Base-by-base conservation (phyloP, 2,113 vertebrate species). In the Erythrocebus patas region DNA sequence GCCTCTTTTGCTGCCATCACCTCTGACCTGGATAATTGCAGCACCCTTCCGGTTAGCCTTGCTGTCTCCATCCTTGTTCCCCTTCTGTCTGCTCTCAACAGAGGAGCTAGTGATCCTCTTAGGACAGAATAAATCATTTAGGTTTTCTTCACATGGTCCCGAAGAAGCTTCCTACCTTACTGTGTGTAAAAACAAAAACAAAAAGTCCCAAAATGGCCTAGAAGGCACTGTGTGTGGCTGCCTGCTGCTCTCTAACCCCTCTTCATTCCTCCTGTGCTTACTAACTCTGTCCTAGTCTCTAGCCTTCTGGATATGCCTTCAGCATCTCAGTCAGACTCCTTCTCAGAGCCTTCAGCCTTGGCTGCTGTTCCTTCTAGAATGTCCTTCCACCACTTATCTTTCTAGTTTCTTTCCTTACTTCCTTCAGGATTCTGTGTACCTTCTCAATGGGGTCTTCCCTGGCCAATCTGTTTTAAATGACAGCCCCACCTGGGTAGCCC, bases 151-250 rank as follows among this genome's bases (percentile, higher is more conserved):
- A 83, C 35, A 35, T 70, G 40, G 68, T 38, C 45, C 7, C 43
- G 50, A 57, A 11, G 25, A 48, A 13, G 18, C 91, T 78, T 91
- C 43, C 43, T 40, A 5, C 50, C 35, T 68, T n/a, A 23, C 9
- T 75, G 38, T 9, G 10, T 61, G 18, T 79, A 8, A 80, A 55
- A 72, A 32, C 50, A 64, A 64, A 64, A 12, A 64, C 30, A 35
- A 35, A 10, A 30, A 55, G 64, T 45, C 45, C 32, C 70, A 45
- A 35, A 9, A 20, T 70, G 73, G 9, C 50, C 11, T 45, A 1
- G 8, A 1, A 32, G 57, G 30, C 40, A 2, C 1, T 3, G 2
- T 8, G 6, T 1, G 11, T 14, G 12, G 27, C 43, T 30, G 40
- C 40, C 35, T 2, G 32, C 61, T 50, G 1, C 14, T 40, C 83